phyloP scores from a whole-genome alignment of 2,888 invertebrate species.

The Drosophila quinaria region DNA sequence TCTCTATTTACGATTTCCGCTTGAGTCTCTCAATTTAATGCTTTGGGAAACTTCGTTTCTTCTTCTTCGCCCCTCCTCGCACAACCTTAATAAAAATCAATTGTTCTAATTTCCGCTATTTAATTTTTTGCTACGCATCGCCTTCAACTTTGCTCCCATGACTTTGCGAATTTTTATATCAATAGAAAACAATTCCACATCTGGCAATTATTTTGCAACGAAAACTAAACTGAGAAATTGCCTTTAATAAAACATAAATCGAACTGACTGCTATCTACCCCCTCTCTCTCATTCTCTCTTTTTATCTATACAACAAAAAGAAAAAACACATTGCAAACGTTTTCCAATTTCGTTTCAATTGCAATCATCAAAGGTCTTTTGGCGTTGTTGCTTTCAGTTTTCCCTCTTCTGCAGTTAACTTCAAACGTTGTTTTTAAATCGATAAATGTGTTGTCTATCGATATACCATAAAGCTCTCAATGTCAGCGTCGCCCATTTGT shows the following conservation, averaged over 20 bases:
- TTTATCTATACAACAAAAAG: neutral
- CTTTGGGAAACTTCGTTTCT: slow-evolving; percentile 14
- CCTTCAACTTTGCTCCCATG: slow-evolving; percentile 50
- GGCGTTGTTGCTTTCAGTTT: slow-evolving; percentile 30
- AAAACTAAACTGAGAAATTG: slow-evolving; percentile 68
- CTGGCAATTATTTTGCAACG: slow-evolving; percentile 69
- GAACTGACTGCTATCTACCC: slow-evolving; percentile 29
- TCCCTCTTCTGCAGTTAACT: slow-evolving; percentile 23
- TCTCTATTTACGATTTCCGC: slow-evolving; percentile 50
- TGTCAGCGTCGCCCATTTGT: slow-evolving; percentile 56
- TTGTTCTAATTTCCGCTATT: slow-evolving; percentile 58
- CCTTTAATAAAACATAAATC: slow-evolving; percentile 73
- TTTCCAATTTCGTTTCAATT: slow-evolving; percentile 73
- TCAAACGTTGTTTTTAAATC: slow-evolving; percentile 52
- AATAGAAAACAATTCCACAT: slow-evolving; percentile 63
- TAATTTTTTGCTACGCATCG: slow-evolving; percentile 7
- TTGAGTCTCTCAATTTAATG: slow-evolving; percentile 27
- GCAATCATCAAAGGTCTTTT: slow-evolving; percentile 59
- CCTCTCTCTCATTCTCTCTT: neutral
- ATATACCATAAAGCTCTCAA: slow-evolving; percentile 41
- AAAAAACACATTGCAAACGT: slow-evolving; percentile 14
- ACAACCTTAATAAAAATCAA: slow-evolving; percentile 25
- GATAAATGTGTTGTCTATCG: slow-evolving; percentile 55
- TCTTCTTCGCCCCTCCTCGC: neutral
- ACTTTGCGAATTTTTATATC: slow-evolving; percentile 44